Evolutionary conservation across 1,140 invertebrate genomes (phyloP), one percentile per base, ranked within the genome.

Genomic region (Cydia pomonella): DNA sequence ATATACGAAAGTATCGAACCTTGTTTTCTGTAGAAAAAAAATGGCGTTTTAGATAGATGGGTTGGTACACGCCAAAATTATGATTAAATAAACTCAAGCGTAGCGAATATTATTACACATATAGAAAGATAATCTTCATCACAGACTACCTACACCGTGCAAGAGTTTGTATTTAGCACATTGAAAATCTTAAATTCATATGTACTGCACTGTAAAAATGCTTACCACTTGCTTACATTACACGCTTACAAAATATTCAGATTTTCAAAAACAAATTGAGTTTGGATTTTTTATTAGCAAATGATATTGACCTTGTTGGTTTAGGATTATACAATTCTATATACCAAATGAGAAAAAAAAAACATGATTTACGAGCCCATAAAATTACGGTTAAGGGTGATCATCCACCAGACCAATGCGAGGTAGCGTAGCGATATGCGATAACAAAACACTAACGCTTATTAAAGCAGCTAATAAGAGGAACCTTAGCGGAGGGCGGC

Each of bases 121-220:
- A 27, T 38, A 38, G 33, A 3, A 38, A 38, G 33, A 38, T 38
- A 38, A 38, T 5, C 7, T 38, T 9, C 2, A 38, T 38, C 33
- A 9, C 33, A 1, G 3, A 27, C 25, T 27, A 38, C 33, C 33
- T 38, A 38, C 4, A 18, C 18, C 72, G 71, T 72, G 44, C n/a
- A 64, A 18, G 18, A 79, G 69, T 6, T 47, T 71, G 66, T 62
- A 25, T 62, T 50, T 74, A 72, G 50, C 73, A 50, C 76, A n/a
- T n/a, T 25, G 64, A 50, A 72, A 71, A 38, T 75, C 10, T 50
- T 64, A 62, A 77, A 75, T 75, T n/a, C 50, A n/a, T 74, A 90
- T 88, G 88, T 89, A 53, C 6, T 53, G 50, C 50, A 53, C 50
- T 53, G 50, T 53, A 53, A 53, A 50, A 53, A 53, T 53, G 50